Percentiles rank a stretch among this genome's conserved stretches.
phyloP scores from a whole-genome alignment of 2,888 invertebrate genomes.

The Eilema depressum region DNA sequence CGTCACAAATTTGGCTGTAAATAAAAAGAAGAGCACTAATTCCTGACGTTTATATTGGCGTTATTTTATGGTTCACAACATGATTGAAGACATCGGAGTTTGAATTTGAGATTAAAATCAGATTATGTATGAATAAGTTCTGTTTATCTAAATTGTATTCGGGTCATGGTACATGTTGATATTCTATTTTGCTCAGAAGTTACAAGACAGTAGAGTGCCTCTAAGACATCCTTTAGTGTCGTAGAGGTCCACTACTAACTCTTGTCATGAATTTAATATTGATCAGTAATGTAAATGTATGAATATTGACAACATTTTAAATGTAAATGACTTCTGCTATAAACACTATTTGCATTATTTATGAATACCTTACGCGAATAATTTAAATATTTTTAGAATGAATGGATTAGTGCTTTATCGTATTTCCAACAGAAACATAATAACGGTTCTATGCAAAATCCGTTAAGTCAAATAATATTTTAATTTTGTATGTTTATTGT shows the following conservation, averaged over 20 bases:
- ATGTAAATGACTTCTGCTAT: slow-evolving; percentile 2
- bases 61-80: too few species aligned
- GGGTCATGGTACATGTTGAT: not conserved
- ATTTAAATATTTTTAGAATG: slow-evolving; percentile 19
- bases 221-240: too few species aligned
- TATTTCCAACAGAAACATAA: slow-evolving; percentile 30
- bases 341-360: slow-evolving; percentile 32
- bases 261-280: not conserved
- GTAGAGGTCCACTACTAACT: not conserved
- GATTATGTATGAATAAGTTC: too few species aligned
- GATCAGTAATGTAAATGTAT: not conserved
- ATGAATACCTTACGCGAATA: slow-evolving; percentile 25
- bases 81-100: too few species aligned
- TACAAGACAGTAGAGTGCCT: too few species aligned
- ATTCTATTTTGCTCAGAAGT: not conserved
- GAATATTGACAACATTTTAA: not conserved
- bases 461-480: slow-evolving; percentile 30
- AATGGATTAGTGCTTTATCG: slow-evolving; percentile 35
- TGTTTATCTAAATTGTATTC: not conserved
- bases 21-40: too few species aligned
- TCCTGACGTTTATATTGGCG: too few species aligned
- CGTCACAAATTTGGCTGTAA: too few species aligned
- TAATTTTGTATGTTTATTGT: slow-evolving; percentile 4
- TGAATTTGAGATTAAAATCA: too few species aligned
- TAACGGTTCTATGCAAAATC: slow-evolving; percentile 39